These are phyloP conservation scores for Standfussiana lucernea DNA, from an alignment of 2,888 invertebrate genomes.

Conservation along the genomic window DNA sequence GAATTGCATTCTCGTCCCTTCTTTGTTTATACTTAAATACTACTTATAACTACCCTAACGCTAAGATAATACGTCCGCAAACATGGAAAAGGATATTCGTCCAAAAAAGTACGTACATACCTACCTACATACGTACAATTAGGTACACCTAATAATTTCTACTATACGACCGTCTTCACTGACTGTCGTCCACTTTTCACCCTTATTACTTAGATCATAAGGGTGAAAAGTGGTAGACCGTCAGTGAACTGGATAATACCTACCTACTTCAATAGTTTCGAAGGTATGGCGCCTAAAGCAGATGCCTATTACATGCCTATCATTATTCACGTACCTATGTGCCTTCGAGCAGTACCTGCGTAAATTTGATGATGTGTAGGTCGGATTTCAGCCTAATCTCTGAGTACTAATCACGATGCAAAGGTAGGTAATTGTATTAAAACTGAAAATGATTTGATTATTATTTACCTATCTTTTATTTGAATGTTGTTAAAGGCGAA, in stretches of 20 bases:
- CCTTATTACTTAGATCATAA: no score
- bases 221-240: no score
- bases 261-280: conserved; percentile 22
- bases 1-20: background rate
- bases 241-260: no score
- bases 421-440: conserved; percentile 1
- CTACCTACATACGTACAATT: background rate
- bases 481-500: no score
- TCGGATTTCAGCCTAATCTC: conserved; percentile 45
- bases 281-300: conserved; percentile 41
- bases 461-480: background rate
- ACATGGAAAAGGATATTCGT: background rate
- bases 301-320: conserved; percentile 50
- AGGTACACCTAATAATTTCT: background rate
- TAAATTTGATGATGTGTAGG: conserved; percentile 8
- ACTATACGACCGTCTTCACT: no score
- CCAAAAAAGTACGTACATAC: background rate
- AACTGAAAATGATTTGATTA: background rate
- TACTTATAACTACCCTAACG: background rate
- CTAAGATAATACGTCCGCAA: background rate
- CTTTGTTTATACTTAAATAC: no score
- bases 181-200: no score
- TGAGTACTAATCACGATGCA: conserved; percentile 26
- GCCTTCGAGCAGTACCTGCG: conserved; percentile 9
- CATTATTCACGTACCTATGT: conserved; percentile 21